phyloP scores from a whole-genome alignment of 2,888 invertebrate species.

The Pollenia griseotomentosa region DNA sequence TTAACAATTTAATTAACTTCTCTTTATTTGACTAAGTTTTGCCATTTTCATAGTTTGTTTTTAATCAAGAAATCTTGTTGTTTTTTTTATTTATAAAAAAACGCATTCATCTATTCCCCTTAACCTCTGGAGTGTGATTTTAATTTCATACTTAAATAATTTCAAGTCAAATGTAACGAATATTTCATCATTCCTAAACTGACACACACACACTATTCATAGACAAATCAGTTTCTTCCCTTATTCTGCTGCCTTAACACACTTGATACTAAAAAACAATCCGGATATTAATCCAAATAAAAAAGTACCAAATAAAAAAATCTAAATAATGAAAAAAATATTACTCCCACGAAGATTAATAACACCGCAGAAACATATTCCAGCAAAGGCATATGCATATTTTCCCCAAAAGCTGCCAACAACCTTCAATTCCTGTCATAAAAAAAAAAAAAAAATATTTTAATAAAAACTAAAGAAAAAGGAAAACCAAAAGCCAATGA shows the following conservation, averaged over 20 bases:
- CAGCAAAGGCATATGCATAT: neutral
- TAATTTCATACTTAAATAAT: slow-evolving; percentile 84
- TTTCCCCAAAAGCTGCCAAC: neutral
- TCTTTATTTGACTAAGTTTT: neutral
- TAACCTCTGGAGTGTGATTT: slow-evolving; percentile 84
- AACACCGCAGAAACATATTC: slow-evolving; percentile 72
- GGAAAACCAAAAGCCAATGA: slow-evolving; percentile 31
- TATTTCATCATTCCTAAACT: slow-evolving; percentile 65
- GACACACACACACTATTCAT: neutral
- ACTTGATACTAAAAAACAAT: slow-evolving; percentile 33
- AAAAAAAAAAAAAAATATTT: slow-evolving; percentile 8
- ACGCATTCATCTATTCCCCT: slow-evolving; percentile 11
- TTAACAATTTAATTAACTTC: slow-evolving; percentile 55
- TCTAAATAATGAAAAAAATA: slow-evolving; percentile 70
- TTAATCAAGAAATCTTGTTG: slow-evolving; percentile 51
- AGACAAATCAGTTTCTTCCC: slow-evolving; percentile 47
- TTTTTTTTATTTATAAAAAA: slow-evolving; percentile 53
- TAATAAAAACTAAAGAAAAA: slow-evolving; percentile 24
- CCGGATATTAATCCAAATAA: slow-evolving; percentile 56
- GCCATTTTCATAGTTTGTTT: neutral
- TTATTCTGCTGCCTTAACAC: slow-evolving; percentile 16
- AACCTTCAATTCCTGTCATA: slow-evolving; percentile 9
- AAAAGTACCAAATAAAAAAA: slow-evolving; percentile 64
- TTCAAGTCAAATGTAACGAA: slow-evolving; percentile 76
- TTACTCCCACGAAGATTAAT: slow-evolving; percentile 83